Evolutionary conservation across 2,113 vertebrate species (phyloP).

Genomic region (Podiceps cristatus): DNA sequence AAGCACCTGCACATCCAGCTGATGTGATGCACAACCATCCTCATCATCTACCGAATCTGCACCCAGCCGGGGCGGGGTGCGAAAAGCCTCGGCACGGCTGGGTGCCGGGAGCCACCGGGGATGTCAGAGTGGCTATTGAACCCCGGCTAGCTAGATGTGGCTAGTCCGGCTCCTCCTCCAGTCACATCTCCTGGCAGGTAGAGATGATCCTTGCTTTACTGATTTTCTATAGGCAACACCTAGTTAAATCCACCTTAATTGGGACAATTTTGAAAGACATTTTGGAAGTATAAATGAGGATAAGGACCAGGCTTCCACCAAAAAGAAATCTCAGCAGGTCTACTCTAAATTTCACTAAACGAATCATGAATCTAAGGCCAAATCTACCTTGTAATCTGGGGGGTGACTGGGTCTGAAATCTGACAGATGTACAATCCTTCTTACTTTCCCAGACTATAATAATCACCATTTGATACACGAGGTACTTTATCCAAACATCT

Average conservation of each 20-base stretch:
- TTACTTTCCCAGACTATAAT: not conserved
- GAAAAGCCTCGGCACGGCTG: not conserved
- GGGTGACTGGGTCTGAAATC: not conserved
- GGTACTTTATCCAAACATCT: not conserved
- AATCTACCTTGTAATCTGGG: not conserved
- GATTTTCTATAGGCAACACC: not conserved
- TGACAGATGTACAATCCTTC: not conserved
- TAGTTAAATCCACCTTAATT: not conserved
- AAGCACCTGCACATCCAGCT: not conserved
- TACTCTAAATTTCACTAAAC: not conserved
- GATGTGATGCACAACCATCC: not conserved
- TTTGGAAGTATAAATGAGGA: not conserved
- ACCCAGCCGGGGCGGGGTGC: accelerated
- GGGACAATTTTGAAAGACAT: not conserved
- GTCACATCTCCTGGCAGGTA: not conserved
- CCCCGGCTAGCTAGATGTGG: not conserved
- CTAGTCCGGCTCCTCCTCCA: not conserved
- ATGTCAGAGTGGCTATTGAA: not conserved
- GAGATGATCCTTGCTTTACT: not conserved
- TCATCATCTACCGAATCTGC: not conserved
- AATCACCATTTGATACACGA: not conserved
- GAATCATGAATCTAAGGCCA: not conserved
- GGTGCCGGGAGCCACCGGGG: not conserved
- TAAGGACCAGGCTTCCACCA: not conserved
- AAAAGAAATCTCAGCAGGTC: not conserved